A percentile compares a stretch with the other conserved stretches of the same genome.
Conservation (phyloP, 1,140 invertebrate genomes). For the Leptinotarsa lineolata region DNA sequence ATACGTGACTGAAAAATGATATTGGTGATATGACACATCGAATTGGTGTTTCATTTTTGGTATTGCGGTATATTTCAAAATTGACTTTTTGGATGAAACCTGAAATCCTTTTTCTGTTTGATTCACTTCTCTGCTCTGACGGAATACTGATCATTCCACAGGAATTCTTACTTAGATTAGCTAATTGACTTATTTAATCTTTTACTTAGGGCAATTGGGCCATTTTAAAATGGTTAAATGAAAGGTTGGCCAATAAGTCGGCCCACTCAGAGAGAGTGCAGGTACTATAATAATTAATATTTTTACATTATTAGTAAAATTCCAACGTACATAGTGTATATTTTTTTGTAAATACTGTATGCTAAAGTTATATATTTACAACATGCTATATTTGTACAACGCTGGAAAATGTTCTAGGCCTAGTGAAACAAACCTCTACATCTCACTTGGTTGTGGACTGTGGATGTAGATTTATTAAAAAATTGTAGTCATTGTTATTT, state of each 20-base stretch:
- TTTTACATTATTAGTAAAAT: constrained; percentile 47
- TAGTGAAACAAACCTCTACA: constrained; percentile 52
- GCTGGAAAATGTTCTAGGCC: constrained; percentile 52
- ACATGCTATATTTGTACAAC: constrained; percentile 56
- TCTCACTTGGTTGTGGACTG: constrained; percentile 48
- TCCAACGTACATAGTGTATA: constrained; percentile 48
- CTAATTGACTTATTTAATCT: constrained; percentile 40
- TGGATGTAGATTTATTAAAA: constrained; percentile 29
- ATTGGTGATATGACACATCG: background rate
- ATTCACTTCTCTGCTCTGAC: background rate
- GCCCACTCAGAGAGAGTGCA: constrained; percentile 44
- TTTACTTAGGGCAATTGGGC: constrained; percentile 34
- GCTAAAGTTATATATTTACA: constrained; percentile 50
- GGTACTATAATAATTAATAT: constrained; percentile 49
- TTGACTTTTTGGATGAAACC: too few relatives aligned
- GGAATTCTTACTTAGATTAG: constrained; percentile 24
- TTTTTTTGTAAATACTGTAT: constrained; percentile 56
- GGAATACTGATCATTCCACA: background rate
- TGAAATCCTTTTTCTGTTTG: too few relatives aligned
- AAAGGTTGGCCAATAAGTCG: constrained; percentile 3
- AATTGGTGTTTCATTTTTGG: too few relatives aligned
- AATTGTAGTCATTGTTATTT: constrained; percentile 53
- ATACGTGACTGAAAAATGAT: background rate
- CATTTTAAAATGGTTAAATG: constrained; percentile 22
- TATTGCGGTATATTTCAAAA: too few relatives aligned